Percentiles rank a stretch among this genome's conserved stretches.
Conservation (phyloP, 1,140 invertebrate species). For the Bombyx mori region DNA sequence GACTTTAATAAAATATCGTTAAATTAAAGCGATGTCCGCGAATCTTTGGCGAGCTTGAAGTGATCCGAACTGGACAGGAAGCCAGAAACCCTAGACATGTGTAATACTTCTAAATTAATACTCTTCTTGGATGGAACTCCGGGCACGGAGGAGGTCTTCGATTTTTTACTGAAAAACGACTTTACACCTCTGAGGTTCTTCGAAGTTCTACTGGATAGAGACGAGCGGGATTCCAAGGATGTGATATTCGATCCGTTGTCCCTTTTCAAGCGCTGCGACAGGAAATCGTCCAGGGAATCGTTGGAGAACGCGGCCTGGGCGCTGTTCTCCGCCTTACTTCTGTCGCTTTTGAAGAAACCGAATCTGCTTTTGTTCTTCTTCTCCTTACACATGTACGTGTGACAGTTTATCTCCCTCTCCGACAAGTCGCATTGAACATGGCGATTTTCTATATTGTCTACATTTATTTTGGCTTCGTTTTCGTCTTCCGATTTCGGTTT, state of each 20-base stretch:
- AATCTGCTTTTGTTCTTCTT: too few relatives aligned
- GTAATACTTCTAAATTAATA: conserved; percentile 38
- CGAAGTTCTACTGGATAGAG: conserved; percentile 40
- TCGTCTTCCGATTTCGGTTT: background rate
- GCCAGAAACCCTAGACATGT: conserved; percentile 42
- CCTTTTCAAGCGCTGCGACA: conserved; percentile 40
- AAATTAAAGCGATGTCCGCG: conserved; percentile 24
- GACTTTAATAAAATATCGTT: conserved; percentile 3
- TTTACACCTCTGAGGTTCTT: conserved; percentile 44
- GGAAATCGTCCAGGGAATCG: conserved; percentile 52
- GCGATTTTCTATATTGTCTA: conserved; percentile 14
- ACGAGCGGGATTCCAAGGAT: conserved; percentile 26
- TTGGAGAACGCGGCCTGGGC: conserved; percentile 50
- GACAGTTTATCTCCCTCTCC: conserved; percentile 44
- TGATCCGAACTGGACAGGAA: conserved; percentile 32
- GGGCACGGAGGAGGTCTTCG: conserved; percentile 40
- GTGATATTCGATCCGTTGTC: conserved; percentile 38
- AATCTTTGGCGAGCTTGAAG: conserved; percentile 22
- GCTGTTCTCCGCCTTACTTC: conserved; percentile 14
- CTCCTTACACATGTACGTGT: conserved; percentile 27
- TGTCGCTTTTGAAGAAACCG: background rate
- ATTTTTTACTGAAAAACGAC: conserved; percentile 29
- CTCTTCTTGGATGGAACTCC: conserved; percentile 23
- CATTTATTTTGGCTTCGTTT: conserved; percentile 10
- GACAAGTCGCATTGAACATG: conserved; percentile 21